A percentile compares a stretch with the other conserved stretches of the same genome.
These are phyloP conservation scores for Miichthys miiuy DNA, from an alignment of 2,797 vertebrate species.

Conservation along the genomic window DNA sequence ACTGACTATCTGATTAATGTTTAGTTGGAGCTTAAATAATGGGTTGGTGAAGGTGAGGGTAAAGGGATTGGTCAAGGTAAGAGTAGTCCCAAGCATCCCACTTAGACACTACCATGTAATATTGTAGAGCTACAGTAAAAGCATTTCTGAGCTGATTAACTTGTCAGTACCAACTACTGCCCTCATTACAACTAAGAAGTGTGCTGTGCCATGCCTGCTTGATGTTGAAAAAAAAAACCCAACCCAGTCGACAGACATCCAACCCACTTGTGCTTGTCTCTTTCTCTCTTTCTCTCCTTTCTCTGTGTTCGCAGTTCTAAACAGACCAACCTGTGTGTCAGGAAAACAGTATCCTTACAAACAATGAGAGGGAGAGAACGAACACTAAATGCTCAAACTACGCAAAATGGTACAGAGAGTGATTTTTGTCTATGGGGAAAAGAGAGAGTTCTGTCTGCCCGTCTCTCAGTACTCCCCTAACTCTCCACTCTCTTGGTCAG, in stretches of 20 bases:
- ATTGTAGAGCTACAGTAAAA: slow-evolving; percentile 39
- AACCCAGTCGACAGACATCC: slow-evolving; percentile 78
- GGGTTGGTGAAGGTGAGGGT: slow-evolving; percentile 31
- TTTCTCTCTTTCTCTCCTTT: slow-evolving; percentile 85
- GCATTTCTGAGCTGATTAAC: slow-evolving; percentile 55
- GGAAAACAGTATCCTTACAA: slow-evolving; percentile 85
- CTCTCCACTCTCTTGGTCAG: slow-evolving; percentile 84
- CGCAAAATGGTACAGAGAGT: slow-evolving; percentile 77
- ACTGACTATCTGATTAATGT: slow-evolving; percentile 31
- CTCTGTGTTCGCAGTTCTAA: slow-evolving; percentile 88
- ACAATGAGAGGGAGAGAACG: slow-evolving; percentile 84
- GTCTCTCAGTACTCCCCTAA: slow-evolving; percentile 74
- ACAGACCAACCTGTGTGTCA: slow-evolving; percentile 88
- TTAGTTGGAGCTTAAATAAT: slow-evolving; percentile 32
- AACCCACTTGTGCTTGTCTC: slow-evolving; percentile 88
- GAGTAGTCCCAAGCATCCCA: slow-evolving; percentile 61
- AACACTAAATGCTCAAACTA: slow-evolving; percentile 82
- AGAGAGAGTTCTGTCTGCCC: slow-evolving; percentile 70
- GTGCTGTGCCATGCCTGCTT: slow-evolving; percentile 82
- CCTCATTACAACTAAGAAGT: slow-evolving; percentile 59
- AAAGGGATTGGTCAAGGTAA: slow-evolving; percentile 38
- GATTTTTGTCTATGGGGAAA: slow-evolving; percentile 67
- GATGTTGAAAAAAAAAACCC: slow-evolving; percentile 66
- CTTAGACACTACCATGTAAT: slow-evolving; percentile 47
- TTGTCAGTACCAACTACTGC: slow-evolving; percentile 50